Base-by-base conservation (phyloP, 2,888 invertebrate species). In the Crioceris asparagi region DNA sequence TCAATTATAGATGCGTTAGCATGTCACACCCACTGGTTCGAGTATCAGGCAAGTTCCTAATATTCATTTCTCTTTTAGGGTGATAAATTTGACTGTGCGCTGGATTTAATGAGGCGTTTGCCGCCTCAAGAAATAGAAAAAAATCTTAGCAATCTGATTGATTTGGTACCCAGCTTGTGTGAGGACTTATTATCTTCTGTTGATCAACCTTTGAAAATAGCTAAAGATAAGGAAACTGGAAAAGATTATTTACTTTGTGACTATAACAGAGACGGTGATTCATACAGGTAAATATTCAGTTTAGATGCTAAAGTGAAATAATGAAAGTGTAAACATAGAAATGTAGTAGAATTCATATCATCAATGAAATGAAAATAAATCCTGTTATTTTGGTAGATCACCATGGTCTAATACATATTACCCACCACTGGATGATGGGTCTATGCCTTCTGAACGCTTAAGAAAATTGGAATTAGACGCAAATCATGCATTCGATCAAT, bases 71-170 rank as follows among this genome's bases (percentile, higher is more conserved):
- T 6, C 14, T 69, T 68, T 41, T 64, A 91, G 91, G 86, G 84
- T 62, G 92, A 92, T 62, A 83, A 96, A 71, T 84, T 99, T 78
- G 98, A 98, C 71, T 94, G 94, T 71, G 97, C 97, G 34, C 71
- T 99, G 55, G 98, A 98, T 72, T 75, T 98, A 62, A 98, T 99
- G 98, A 75, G 98, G 61, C 80, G 98, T 56, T 69, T 99, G 63
- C 98, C 98, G 52, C 98, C 98, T 50, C 98, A 99, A 69, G 92
- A 97, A 69, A 96, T 97, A 54, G 97, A 97, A 65, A 94, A 94
- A 66, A 98, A 97, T 68, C 72, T 99, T 48, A 88, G 88, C 62
- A 96, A 98, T 73, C 74, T 98, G 59, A 96, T 98, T 59, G 96
- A 96, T 67, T 71, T 98, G 63, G 93, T 92, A 53, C 97, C 94